Base-by-base conservation (phyloP, 2,888 invertebrate species). In the Stramonita haemastoma region DNA sequence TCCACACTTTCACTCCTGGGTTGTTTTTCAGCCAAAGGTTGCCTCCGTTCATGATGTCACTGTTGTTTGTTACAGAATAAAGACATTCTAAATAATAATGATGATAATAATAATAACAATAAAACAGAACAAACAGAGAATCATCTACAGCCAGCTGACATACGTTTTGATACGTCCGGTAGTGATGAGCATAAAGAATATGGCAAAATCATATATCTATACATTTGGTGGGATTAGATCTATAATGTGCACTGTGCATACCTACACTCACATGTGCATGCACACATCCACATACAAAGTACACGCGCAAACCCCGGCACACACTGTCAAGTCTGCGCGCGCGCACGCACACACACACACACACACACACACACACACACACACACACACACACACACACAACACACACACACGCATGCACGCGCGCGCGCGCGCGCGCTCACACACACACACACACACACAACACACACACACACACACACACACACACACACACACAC, bases 1-100 rank as follows among this genome's bases (percentile, higher is more conserved):
- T 92, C 91, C 92, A 91, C 19, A 92, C 91, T 4, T 66, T 73
- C 46, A 91, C 85, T 22, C 83, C 88, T 0, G 91, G 90, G 88
- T 92, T 91, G 60, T 89, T 81, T 29, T 34, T 36, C 79, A 92
- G 89, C 94, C 94, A 94, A 66, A 91, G 66, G 86, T 93, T 93
- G 17, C 93, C 93, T 6, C 91, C 92, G 6, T 89, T 89, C 57
- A 93, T 90, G 36, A 92, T 91, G 34, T 91, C 91, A 89, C 94
- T 94, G 90, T 8, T 46, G 46, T 2, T 46, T 46, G 46, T 46
- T 46, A 46, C 46, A 46, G 46, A 46, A 46, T 46, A 46, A 46
- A 46, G 46, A 46, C 46, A 46, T 2, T 46, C 8, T 46, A 46
- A 8, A 46, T 46, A 8, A 46, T 46, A 8, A 46, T 46, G 46